phyloP scores from a whole-genome alignment of 1,140 invertebrate genomes.

The Conopomorpha cramerella region DNA sequence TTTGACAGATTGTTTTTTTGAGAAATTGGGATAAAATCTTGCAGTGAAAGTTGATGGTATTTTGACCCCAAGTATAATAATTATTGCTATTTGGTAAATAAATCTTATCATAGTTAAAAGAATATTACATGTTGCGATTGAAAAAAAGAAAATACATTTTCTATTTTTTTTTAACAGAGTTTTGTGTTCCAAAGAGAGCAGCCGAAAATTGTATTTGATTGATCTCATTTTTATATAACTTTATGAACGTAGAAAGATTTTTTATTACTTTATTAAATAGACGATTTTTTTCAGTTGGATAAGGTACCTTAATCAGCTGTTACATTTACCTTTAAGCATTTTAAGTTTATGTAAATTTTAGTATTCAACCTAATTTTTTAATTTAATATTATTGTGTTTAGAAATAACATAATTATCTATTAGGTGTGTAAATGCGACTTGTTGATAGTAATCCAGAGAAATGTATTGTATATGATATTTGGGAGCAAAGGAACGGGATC shows the following conservation, averaged over 20 bases:
- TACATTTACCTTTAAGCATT: conserved; percentile 9
- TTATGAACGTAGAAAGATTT: conserved; percentile 31
- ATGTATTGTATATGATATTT: background rate
- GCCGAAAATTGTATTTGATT: conserved; percentile 55
- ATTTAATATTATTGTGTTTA: background rate
- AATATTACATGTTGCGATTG: background rate
- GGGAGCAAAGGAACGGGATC: background rate
- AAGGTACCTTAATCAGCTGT: too few relatives aligned
- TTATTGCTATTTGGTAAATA: background rate
- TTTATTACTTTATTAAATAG: conserved; percentile 18
- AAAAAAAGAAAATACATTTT: background rate
- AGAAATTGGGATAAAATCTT: too few relatives aligned
- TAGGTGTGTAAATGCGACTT: background rate
- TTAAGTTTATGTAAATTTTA: conserved; percentile 1
- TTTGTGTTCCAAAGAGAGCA: conserved; percentile 58
- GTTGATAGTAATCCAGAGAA: background rate
- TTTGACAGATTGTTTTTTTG: background rate
- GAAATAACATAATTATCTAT: background rate
- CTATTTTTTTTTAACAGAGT: conserved; percentile 34
- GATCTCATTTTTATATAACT: conserved; percentile 55
- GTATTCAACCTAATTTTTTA: background rate
- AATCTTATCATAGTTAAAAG: background rate
- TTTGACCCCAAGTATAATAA: conserved; percentile 9
- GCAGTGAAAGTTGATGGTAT: conserved; percentile 22
- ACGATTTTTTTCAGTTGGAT: conserved; percentile 14